phyloP scores from a whole-genome alignment of 35 echinoderm and acorn worm genomes.

The Apostichopus japonicus region DNA sequence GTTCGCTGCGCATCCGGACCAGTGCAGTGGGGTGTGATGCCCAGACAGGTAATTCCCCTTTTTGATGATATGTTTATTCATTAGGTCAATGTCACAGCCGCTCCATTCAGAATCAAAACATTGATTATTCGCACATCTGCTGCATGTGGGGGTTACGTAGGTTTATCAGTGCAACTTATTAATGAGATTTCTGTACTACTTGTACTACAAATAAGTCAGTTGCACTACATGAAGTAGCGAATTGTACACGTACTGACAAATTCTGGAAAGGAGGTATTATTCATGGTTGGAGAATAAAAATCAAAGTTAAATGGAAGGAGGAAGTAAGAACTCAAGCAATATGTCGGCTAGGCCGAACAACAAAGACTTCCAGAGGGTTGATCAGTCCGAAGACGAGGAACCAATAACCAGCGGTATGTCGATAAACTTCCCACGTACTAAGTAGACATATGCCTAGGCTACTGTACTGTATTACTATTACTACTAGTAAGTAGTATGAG shows the following conservation, averaged over 20 bases:
- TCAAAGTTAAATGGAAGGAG: constrained; percentile 29
- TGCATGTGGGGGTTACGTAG: background rate
- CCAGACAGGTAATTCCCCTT: background rate
- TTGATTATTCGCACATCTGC: constrained; percentile 13
- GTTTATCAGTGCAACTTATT: background rate
- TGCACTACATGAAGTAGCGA: background rate
- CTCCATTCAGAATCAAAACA: background rate
- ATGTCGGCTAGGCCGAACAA: constrained; percentile 61
- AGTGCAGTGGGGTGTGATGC: too few relatives aligned
- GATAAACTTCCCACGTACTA: background rate
- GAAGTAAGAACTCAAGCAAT: constrained; percentile 50
- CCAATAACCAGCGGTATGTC: background rate
- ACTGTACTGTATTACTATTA: too few relatives aligned
- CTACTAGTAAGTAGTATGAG: too few relatives aligned
- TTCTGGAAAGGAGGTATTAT: background rate
- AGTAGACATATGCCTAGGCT: too few relatives aligned
- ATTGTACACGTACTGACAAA: background rate
- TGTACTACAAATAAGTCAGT: background rate
- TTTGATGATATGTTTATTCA: background rate
- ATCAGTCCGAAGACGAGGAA: constrained; percentile 33
- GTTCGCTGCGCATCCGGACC: too few relatives aligned
- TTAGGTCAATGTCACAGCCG: background rate
- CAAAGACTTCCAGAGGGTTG: constrained; percentile 62
- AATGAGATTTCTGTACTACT: constrained; percentile 2
- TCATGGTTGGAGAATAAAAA: background rate